Percentiles rank a stretch among this genome's conserved stretches.
Evolutionary conservation across 2,113 vertebrate genomes (phyloP).

Genomic region (Hippocampus barbouri): DNA sequence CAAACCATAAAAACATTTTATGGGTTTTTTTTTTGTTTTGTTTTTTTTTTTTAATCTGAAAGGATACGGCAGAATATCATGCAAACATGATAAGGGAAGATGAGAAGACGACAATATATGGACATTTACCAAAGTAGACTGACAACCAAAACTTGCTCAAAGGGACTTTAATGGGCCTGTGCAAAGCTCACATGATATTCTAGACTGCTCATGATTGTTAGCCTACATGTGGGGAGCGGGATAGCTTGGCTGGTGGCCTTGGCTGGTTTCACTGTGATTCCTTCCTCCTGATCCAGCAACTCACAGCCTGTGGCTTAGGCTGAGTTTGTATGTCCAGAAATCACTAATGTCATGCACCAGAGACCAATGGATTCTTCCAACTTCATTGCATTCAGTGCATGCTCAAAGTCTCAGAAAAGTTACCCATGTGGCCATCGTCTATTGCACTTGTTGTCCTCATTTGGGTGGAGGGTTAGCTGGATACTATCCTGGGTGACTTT

Average conservation of each 20-base stretch:
- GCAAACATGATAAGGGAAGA: slow-evolving; percentile 32
- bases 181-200: slow-evolving; percentile 14
- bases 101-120: slow-evolving; percentile 26
- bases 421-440: background rate
- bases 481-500: no score
- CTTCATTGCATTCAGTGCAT: slow-evolving; percentile 3
- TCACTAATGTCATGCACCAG: slow-evolving; percentile 33
- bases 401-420: background rate
- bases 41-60: background rate
- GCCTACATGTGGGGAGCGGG: slow-evolving; percentile 50
- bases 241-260: slow-evolving; percentile 54
- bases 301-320: slow-evolving; percentile 54
- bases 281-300: slow-evolving; percentile 61
- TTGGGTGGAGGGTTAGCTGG: no score
- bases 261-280: slow-evolving; percentile 68
- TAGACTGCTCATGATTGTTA: slow-evolving; percentile 10
- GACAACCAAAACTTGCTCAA: slow-evolving; percentile 13
- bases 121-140: slow-evolving; percentile 35
- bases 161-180: background rate
- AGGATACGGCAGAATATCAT: slow-evolving; percentile 31
- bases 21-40: no score
- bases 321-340: slow-evolving; percentile 49
- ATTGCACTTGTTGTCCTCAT: background rate
- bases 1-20: slow-evolving; percentile 11
- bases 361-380: slow-evolving; percentile 19